A percentile compares a stretch with the other conserved stretches of the same genome.
These are phyloP conservation scores for Itoplectis maculator DNA, from an alignment of 2,888 invertebrate species.

Conservation along the genomic window DNA sequence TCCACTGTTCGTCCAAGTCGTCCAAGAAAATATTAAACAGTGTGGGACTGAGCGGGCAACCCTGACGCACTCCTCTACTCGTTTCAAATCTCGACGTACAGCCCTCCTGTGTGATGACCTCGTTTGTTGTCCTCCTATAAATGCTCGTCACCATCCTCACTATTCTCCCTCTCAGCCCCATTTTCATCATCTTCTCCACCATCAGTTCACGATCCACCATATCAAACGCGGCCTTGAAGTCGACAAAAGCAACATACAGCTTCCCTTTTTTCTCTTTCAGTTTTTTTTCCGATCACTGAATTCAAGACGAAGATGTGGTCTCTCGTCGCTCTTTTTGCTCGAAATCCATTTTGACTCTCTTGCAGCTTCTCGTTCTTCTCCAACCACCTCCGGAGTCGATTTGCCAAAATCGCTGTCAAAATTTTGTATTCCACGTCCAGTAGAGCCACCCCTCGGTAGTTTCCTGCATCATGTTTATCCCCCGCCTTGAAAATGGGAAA, in stretches of 20 bases:
- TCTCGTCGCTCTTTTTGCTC: neutral
- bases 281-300: conserved; percentile 11
- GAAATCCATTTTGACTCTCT: conserved; percentile 2
- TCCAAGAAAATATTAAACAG: conserved; percentile 61
- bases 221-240: conserved; percentile 53
- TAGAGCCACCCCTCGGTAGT: conserved; percentile 57
- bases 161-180: conserved; percentile 54
- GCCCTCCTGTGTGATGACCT: conserved; percentile 53
- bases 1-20: conserved; percentile 55
- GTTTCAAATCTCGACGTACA: conserved; percentile 54
- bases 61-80: conserved; percentile 58
- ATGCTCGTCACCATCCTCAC: conserved; percentile 48
- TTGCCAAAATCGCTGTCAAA: conserved; percentile 20
- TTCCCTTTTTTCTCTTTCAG: conserved; percentile 21
- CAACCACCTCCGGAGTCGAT: neutral
- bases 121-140: conserved; percentile 45
- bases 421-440: conserved; percentile 56
- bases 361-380: neutral
- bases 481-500: conserved; percentile 54
- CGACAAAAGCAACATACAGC: conserved; percentile 54
- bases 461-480: conserved; percentile 24
- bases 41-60: conserved; percentile 60
- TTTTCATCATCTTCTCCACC: conserved; percentile 49
- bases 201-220: conserved; percentile 54
- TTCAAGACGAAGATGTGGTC: conserved; percentile 14